Percentiles rank a stretch among this genome's conserved stretches.
These are phyloP conservation scores for Sericinus montela DNA, from an alignment of 2,888 invertebrate species.

Conservation along the genomic window DNA sequence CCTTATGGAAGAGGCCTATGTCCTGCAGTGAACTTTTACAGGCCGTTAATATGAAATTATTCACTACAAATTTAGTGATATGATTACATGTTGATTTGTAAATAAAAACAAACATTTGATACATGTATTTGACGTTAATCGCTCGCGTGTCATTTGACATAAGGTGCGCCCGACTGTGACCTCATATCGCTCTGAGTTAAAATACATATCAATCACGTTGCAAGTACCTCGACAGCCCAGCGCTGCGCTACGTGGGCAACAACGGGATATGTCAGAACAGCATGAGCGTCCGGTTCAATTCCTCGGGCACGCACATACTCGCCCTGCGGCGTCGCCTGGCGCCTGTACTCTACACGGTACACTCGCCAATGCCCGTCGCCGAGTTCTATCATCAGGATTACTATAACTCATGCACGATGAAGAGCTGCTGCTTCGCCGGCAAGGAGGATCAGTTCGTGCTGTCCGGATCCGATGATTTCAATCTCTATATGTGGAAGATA, in stretches of 20 bases:
- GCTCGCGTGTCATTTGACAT: too few relatives aligned
- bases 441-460: slow-evolving; percentile 92
- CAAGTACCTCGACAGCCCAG: slow-evolving; percentile 68
- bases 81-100: too few relatives aligned
- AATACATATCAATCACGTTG: background rate
- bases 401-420: slow-evolving; percentile 98
- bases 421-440: slow-evolving; percentile 96
- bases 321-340: slow-evolving; percentile 92
- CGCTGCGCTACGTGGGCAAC: slow-evolving; percentile 83
- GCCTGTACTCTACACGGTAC: slow-evolving; percentile 88
- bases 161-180: too few relatives aligned
- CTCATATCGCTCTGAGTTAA: too few relatives aligned
- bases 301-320: slow-evolving; percentile 86
- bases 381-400: slow-evolving; percentile 96
- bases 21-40: too few relatives aligned
- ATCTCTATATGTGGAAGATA: slow-evolving; percentile 95
- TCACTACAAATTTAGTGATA: too few relatives aligned
- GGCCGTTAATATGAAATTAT: too few relatives aligned
- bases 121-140: too few relatives aligned
- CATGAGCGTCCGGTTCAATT: slow-evolving; percentile 96
- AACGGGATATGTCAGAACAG: slow-evolving; percentile 84
- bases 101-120: too few relatives aligned
- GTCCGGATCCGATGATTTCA: slow-evolving; percentile 97
- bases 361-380: slow-evolving; percentile 84
- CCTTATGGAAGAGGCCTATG: too few relatives aligned